A percentile compares a stretch with the other conserved stretches of the same genome.
Evolutionary conservation across 2,797 vertebrate species (phyloP).

Genomic region (Cichlasoma orientale): DNA sequence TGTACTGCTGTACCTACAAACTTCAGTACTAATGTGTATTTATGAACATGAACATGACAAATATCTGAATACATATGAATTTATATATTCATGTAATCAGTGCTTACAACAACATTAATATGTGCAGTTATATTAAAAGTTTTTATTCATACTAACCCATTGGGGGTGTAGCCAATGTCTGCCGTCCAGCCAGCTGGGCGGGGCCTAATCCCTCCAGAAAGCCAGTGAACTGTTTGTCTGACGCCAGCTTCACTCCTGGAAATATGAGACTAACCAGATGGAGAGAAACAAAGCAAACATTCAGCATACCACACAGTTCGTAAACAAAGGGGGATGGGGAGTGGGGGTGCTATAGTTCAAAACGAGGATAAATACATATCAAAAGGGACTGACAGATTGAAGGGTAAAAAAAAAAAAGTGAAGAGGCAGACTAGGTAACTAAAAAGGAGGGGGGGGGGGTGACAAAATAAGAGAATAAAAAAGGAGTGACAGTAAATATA

Average conservation of each 20-base stretch:
- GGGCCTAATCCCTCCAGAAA: slow-evolving; percentile 96
- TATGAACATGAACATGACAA: not conserved
- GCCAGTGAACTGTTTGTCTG: slow-evolving; percentile 95
- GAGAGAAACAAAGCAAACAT: not conserved
- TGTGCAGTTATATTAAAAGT: not conserved
- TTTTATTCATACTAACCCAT: slow-evolving; percentile 85
- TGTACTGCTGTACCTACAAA: not conserved
- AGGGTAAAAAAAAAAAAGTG: not conserved
- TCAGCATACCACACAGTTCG: not conserved
- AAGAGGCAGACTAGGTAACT: not conserved
- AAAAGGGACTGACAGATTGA: not conserved
- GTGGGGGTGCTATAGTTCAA: not conserved
- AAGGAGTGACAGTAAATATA: not conserved
- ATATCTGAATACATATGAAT: not conserved
- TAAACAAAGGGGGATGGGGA: not conserved
- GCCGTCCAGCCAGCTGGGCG: slow-evolving; percentile 93
- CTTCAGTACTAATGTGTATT: not conserved
- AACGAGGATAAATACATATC: not conserved
- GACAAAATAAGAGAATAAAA: not conserved
- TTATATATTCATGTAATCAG: not conserved
- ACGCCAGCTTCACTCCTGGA: slow-evolving; percentile 91
- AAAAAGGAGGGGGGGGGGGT: not conserved
- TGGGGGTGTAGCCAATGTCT: slow-evolving; percentile 94
- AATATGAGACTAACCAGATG: slow-evolving; percentile 88
- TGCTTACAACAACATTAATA: too few relatives aligned